Percentiles rank a stretch among this genome's conserved stretches.
Conservation (phyloP, 1,140 invertebrate genomes). For the Drosophila mauritiana region DNA sequence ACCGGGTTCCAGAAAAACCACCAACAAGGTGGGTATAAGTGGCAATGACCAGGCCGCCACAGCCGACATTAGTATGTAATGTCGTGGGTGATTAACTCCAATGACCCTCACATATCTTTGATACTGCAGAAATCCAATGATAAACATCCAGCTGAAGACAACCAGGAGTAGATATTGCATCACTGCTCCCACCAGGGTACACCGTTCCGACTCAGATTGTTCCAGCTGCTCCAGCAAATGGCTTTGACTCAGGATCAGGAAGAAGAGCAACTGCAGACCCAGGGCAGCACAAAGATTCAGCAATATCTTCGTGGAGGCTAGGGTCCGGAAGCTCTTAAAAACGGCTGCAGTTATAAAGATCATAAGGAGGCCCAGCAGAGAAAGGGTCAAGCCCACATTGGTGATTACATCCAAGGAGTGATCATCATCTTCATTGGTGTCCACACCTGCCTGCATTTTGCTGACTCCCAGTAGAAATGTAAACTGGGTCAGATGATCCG, state of each 20-base stretch:
- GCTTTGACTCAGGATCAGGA: conserved; percentile 66
- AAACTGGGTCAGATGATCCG: conserved; percentile 88
- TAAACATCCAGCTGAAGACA: conserved; percentile 89
- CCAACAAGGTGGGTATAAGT: conserved; percentile 85
- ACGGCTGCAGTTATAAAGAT: conserved; percentile 87
- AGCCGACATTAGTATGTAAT: conserved; percentile 86
- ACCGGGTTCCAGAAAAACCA: conserved; percentile 84
- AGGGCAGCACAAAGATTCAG: conserved; percentile 87
- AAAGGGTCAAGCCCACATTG: conserved; percentile 86
- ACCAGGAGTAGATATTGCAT: conserved; percentile 88
- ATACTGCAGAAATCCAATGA: conserved; percentile 88
- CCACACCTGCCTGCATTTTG: conserved; percentile 5
- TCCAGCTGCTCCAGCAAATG: conserved; percentile 32
- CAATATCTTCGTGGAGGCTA: conserved; percentile 88
- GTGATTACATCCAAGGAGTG: conserved; percentile 86
- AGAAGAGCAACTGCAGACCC: conserved; percentile 86
- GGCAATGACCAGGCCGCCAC: conserved; percentile 86
- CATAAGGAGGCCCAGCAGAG: conserved; percentile 86
- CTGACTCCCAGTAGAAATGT: conserved; percentile 85
- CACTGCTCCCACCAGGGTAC: conserved; percentile 85
- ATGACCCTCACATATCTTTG: conserved; percentile 87
- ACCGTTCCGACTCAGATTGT: conserved; percentile 55
- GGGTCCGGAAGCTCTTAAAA: conserved; percentile 87
- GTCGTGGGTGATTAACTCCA: conserved; percentile 85
- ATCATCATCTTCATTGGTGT: conserved; percentile 84